Base-by-base conservation (phyloP, 2,888 invertebrate species). In the Desoria tigrina region DNA sequence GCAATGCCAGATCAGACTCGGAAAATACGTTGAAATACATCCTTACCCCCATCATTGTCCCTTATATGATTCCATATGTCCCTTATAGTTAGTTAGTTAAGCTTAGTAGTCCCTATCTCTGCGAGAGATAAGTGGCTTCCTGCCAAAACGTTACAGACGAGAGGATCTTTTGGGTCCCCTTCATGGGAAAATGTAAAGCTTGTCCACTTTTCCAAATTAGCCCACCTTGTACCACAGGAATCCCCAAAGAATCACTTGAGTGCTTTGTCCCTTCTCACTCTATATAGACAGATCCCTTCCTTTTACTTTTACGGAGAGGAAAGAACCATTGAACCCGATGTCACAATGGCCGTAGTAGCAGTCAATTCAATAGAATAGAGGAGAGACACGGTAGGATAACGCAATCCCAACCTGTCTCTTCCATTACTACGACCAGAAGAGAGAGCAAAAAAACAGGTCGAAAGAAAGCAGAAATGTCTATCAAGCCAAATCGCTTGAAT, bases 161-260 rank as follows among this genome's bases (percentile, higher is more conserved):
- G 51, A 6, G 14, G 21, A 21, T 51, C 24, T 32, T 11, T 32
- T 32, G 2, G 14, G 24, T 18, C 14, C 24, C 2, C 6, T 7
- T n/a, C 4, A 45, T 57, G 56, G 39, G 39, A 57, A 57, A 28
- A 27, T 4, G 21, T 18, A 55, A 45, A 23, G 56, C 56, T 23
- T 57, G 56, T 57, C 56, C 56, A 57, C 56, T 57, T 57, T 57
- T 57, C 56, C 24, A 57, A 57, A 57, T 57, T 57, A 57, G 56
- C 21, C 42, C 37, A 37, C 51, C 51, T 51, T 51, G 51, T 51
- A 7, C 24, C 4, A 7, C 4, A 24, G 51, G 21, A 51, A 24
- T 26, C 51, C 26, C 51, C 4, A 21, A 51, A 51, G 51, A 51
- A 51, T 51, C 51, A 51, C 51, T 51, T 45, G 18, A 45, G 45